These are phyloP conservation scores for Drosophila teissieri DNA, from an alignment of 1,140 invertebrate genomes.

Conservation along the genomic window DNA sequence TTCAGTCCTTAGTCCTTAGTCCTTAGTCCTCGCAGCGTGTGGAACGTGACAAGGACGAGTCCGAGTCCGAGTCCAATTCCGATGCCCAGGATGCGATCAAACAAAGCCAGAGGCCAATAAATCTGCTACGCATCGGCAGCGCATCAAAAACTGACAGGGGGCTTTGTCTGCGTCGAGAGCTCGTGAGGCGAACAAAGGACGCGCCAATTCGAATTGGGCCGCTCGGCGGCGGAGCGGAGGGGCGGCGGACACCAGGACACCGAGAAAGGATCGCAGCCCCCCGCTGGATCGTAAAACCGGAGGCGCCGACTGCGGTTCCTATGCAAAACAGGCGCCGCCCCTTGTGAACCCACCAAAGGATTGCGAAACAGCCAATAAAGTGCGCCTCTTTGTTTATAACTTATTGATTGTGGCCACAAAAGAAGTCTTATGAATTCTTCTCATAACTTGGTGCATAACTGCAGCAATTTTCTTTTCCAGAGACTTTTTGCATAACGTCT, in stretches of 20 bases:
- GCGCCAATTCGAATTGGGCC: conserved; percentile 23
- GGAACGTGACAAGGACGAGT: conserved; percentile 60
- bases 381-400: too few relatives aligned
- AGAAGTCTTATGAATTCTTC: too few relatives aligned
- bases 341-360: conserved; percentile 13
- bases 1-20: conserved; percentile 10
- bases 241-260: not conserved
- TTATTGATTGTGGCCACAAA: too few relatives aligned
- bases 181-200: conserved; percentile 32
- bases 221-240: not conserved
- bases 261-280: not conserved
- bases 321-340: conserved; percentile 30
- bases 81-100: conserved; percentile 20
- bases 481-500: too few relatives aligned
- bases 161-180: conserved; percentile 52
- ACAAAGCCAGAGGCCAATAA: conserved; percentile 74
- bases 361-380: not conserved
- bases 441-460: too few relatives aligned
- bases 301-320: conserved; percentile 55
- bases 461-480: too few relatives aligned
- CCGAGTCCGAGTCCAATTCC: conserved; percentile 17
- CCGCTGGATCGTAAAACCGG: conserved; percentile 49
- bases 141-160: conserved; percentile 58
- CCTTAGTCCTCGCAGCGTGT: conserved; percentile 28
- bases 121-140: conserved; percentile 71